Conservation (phyloP, 2,113 vertebrate species). For the Speoplatyrhinus poulsoni region DNA sequence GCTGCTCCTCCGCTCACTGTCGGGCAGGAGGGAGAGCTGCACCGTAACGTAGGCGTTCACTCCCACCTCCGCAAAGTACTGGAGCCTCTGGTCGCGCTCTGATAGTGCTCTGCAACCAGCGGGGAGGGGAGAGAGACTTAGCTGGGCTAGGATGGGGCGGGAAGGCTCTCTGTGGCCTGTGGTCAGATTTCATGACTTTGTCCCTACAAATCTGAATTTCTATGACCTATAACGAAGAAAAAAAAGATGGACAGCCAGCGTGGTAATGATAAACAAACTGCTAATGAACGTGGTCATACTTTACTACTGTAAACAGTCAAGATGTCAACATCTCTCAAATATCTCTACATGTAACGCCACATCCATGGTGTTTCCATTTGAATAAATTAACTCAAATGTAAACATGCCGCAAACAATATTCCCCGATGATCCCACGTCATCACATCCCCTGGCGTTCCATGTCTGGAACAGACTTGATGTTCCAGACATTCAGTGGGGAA, state of each 20-base stretch:
- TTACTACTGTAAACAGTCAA: too few species aligned
- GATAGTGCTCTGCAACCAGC: conserved; percentile 75
- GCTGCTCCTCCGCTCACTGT: conserved; percentile 72
- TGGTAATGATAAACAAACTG: too few species aligned
- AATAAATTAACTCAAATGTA: too few species aligned
- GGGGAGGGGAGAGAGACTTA: background rate
- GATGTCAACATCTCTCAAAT: too few species aligned
- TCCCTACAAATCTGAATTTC: background rate
- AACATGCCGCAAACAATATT: too few species aligned
- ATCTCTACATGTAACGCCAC: too few species aligned
- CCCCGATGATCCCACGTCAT: too few species aligned
- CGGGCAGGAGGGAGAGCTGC: conserved; percentile 84
- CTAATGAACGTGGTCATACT: too few species aligned
- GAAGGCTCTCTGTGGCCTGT: background rate
- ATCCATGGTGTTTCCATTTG: too few species aligned
- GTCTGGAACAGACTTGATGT: background rate
- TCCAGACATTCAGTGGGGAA: too few species aligned
- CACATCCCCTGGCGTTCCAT: too few species aligned
- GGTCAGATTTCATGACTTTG: background rate
- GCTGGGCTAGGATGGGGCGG: background rate
- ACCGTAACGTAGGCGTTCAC: conserved; percentile 83
- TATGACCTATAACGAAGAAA: background rate
- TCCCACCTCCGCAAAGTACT: conserved; percentile 78
- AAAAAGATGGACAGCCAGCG: background rate
- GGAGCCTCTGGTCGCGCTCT: conserved; percentile 74